A percentile compares a stretch with the other conserved stretches of the same genome.
Conservation (phyloP, 1,140 invertebrate genomes). For the Triops longicaudatus region DNA sequence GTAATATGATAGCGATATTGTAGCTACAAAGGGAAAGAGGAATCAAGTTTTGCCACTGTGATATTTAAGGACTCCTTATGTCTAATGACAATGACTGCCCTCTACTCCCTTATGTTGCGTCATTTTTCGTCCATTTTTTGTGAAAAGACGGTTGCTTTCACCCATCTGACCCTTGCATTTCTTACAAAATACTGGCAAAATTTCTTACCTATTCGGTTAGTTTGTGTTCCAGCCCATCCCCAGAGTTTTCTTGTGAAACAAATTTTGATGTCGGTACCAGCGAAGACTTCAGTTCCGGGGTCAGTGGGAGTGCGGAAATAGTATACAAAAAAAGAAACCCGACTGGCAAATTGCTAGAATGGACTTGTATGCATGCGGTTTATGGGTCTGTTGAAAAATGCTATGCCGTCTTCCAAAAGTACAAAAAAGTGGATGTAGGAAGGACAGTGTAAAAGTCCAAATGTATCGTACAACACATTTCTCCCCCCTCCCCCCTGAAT, state of each 20-base stretch:
- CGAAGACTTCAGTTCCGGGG: no score
- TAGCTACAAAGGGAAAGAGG: slow-evolving; percentile 3
- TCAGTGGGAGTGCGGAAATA: background rate
- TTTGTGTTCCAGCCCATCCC: background rate
- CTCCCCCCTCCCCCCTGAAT: background rate
- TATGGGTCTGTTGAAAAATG: background rate
- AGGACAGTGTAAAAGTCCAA: background rate
- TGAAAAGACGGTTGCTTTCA: background rate
- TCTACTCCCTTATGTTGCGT: background rate
- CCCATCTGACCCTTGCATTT: background rate
- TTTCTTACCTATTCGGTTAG: background rate
- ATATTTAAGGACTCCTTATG: slow-evolving; percentile 7
- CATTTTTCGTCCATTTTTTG: background rate
- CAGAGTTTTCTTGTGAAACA: background rate
- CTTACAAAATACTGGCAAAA: background rate
- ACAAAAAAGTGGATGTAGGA: background rate
- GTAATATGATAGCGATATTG: background rate
- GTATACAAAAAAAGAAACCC: background rate
- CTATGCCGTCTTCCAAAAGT: slow-evolving; percentile 14
- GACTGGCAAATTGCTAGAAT: background rate
- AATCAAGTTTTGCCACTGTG: slow-evolving; percentile 15
- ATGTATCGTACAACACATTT: background rate
- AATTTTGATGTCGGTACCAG: background rate
- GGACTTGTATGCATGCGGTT: background rate
- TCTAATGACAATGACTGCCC: slow-evolving; percentile 11